phyloP scores from a whole-genome alignment of 2,113 vertebrate genomes.

The Labeo rohita region DNA sequence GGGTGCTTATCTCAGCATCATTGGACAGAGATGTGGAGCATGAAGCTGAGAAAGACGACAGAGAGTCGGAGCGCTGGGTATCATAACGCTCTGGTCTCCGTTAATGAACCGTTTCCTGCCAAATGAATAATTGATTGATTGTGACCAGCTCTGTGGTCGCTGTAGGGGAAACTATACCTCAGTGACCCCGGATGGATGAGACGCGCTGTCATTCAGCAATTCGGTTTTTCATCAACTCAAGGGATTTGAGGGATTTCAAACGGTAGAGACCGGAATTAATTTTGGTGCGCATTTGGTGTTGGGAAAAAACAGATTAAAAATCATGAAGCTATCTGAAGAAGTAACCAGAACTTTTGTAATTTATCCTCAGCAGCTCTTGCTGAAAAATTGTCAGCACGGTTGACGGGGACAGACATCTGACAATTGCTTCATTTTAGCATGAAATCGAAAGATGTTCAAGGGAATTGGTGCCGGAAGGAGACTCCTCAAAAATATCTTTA shows the following conservation, averaged over 20 bases:
- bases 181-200: slow-evolving; percentile 27
- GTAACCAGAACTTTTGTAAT: neutral
- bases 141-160: slow-evolving; percentile 23
- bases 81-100: neutral
- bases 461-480: neutral
- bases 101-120: slow-evolving; percentile 34
- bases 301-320: neutral
- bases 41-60: neutral
- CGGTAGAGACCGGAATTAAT: neutral
- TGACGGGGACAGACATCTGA: neutral
- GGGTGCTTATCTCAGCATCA: slow-evolving; percentile 21
- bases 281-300: neutral
- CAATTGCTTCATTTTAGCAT: neutral
- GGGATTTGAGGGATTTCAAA: slow-evolving; percentile 14
- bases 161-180: slow-evolving; percentile 14
- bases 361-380: neutral
- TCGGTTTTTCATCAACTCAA: slow-evolving; percentile 8
- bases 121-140: slow-evolving; percentile 42
- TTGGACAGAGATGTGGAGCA: neutral
- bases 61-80: slow-evolving; percentile 4
- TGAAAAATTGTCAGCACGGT: neutral
- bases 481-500: neutral
- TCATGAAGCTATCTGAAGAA: neutral
- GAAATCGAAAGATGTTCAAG: neutral
- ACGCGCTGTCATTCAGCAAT: slow-evolving; percentile 27